A percentile compares a stretch with the other conserved stretches of the same genome.
Conservation (phyloP, 2,888 invertebrate species). For the Gastrophysa polygoni region DNA sequence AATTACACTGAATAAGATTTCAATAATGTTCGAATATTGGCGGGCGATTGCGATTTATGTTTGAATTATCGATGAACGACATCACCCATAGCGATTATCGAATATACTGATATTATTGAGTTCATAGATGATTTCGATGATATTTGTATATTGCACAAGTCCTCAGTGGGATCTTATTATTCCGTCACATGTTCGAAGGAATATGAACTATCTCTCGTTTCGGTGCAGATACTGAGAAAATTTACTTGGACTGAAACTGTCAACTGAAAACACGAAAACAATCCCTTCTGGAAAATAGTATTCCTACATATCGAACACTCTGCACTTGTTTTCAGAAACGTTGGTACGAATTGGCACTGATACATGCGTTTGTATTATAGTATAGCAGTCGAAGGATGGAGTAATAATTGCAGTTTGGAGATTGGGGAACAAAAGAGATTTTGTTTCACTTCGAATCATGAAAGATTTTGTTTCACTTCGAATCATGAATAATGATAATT, state of each 20-base stretch:
- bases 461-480: too few relatives aligned
- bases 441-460: constrained; percentile 32
- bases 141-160: too few relatives aligned
- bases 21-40: too few relatives aligned
- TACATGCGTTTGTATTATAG: too few relatives aligned
- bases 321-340: constrained; percentile 38
- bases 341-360: constrained; percentile 51
- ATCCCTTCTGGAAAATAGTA: constrained; percentile 32
- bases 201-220: not conserved
- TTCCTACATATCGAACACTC: constrained; percentile 45
- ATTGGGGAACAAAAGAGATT: constrained; percentile 2
- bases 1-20: too few relatives aligned
- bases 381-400: constrained; percentile 42
- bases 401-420: constrained; percentile 8
- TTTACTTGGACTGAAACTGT: constrained; percentile 7
- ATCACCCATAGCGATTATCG: too few relatives aligned
- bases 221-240: not conserved
- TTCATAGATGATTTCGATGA: too few relatives aligned
- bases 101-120: too few relatives aligned
- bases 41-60: too few relatives aligned
- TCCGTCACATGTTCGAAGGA: not conserved
- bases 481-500: too few relatives aligned
- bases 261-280: constrained; percentile 15
- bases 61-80: too few relatives aligned
- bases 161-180: too few relatives aligned